phyloP scores from a whole-genome alignment of 2,797 vertebrate species.

The Acropternis orthonyx region DNA sequence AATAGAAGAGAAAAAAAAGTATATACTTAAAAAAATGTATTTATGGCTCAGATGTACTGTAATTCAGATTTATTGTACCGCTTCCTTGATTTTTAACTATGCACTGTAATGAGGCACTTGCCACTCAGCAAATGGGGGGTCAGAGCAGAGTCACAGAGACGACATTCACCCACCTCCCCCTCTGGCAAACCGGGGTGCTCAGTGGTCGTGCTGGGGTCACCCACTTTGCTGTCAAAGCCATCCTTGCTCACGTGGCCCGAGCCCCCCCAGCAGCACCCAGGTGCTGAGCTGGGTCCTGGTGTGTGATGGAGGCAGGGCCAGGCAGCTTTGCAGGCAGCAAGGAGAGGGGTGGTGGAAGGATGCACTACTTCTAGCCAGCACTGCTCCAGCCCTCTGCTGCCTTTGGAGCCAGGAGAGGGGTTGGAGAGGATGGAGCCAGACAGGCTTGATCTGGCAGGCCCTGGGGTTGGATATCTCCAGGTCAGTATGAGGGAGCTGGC shows the following conservation, averaged over 20 bases:
- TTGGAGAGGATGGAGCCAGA: rapidly evolving
- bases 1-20: slow-evolving; percentile 80
- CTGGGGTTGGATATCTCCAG: rapidly evolving
- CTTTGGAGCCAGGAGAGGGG: neutral
- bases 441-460: rapidly evolving
- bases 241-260: neutral
- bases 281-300: neutral
- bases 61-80: slow-evolving; percentile 86
- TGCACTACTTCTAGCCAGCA: rapidly evolving
- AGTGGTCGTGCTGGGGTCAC: neutral
- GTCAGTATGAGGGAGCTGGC: neutral
- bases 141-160: slow-evolving; percentile 38
- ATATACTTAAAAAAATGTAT: slow-evolving; percentile 83
- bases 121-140: slow-evolving; percentile 73
- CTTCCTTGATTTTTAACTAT: slow-evolving; percentile 99
- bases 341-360: neutral
- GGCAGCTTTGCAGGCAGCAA: neutral
- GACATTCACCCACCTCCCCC: neutral
- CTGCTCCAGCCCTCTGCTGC: neutral
- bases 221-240: slow-evolving; percentile 59
- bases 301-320: neutral
- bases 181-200: neutral
- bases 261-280: neutral
- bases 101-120: slow-evolving; percentile 92
- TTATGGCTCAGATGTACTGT: slow-evolving; percentile 85